These are phyloP conservation scores for Lagodon rhomboides DNA, from an alignment of 2,797 vertebrate species.

Conservation along the genomic window DNA sequence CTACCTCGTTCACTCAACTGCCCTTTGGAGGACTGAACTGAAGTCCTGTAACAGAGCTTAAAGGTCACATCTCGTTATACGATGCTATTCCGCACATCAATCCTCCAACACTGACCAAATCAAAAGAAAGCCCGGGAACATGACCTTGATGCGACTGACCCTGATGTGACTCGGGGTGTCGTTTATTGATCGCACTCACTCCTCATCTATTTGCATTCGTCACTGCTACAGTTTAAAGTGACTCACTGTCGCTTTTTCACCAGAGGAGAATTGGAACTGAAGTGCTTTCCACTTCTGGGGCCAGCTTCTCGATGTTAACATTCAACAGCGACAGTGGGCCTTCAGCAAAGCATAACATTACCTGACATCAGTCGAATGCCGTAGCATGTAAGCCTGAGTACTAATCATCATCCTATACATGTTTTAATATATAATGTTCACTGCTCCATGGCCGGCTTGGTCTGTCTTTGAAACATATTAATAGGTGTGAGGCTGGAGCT, in stretches of 20 bases:
- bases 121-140: not conserved
- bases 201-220: constrained; percentile 10
- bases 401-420: not conserved
- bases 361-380: not conserved
- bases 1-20: not conserved
- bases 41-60: not conserved
- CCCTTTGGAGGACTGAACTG: not conserved
- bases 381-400: not conserved
- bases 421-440: not conserved
- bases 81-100: constrained; percentile 1
- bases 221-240: constrained; percentile 16
- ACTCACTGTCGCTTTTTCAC: not conserved
- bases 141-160: not conserved
- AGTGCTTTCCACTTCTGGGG: too few relatives aligned
- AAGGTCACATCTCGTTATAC: not conserved
- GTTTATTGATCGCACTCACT: constrained; percentile 15
- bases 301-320: not conserved
- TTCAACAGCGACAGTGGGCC: not conserved
- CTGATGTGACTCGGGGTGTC: not conserved
- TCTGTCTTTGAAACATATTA: not conserved
- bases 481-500: not conserved
- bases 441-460: not conserved
- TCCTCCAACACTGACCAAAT: not conserved
- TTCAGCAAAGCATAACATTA: not conserved
- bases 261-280: not conserved